Base-by-base conservation (phyloP, 2,797 vertebrate genomes). In the Typhlichthys eigenmanni region DNA sequence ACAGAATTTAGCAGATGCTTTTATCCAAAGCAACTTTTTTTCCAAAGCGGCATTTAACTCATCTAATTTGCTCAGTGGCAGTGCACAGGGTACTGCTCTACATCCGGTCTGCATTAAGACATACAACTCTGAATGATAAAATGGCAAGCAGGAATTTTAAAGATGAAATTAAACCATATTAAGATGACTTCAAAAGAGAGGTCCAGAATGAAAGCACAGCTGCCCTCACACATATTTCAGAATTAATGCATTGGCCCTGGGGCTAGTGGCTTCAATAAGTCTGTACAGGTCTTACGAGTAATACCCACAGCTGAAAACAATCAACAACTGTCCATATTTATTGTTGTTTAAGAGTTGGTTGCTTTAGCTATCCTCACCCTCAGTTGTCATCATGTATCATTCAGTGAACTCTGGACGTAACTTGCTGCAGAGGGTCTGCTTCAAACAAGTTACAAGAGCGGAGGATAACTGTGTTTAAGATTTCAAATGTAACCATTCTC, bases 201-300 rank as follows among this genome's bases (percentile, higher is more conserved):
- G 47, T 60, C 16, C 14, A 64, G 49, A 58, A 53, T 73, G 62
- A 72, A 19, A 62, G 68, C 45, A 70, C 74, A 57, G 81, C 86
- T 81, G 83, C 72, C 74, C 69, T 82, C 78, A 74, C 79, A 86
- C 82, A 79, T 86, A 67, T 79, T 75, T 74, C 55, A 72, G 73
- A 75, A 72, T 65, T 78, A 76, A 24, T 72, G 58, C 78, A 81
- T 88, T 79, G 82, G 81, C 81, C 85, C 83, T 32, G 75, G 81
- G 81, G 87, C 84, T 60, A 76, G 47, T 52, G 32, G 58, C 60
- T 78, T 86, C 54, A 85, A 78, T 84, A 84, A 89, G 81, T 85
- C 58, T 89, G 88, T 59, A 68, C 32, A 47, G 59, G 52, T 62
- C 75, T 78, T 79, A 0, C 16, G 79, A 80, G 79, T 58, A 61